These are phyloP conservation scores for Cheilosia grossa DNA, from an alignment of 2,888 invertebrate genomes.

Conservation along the genomic window DNA sequence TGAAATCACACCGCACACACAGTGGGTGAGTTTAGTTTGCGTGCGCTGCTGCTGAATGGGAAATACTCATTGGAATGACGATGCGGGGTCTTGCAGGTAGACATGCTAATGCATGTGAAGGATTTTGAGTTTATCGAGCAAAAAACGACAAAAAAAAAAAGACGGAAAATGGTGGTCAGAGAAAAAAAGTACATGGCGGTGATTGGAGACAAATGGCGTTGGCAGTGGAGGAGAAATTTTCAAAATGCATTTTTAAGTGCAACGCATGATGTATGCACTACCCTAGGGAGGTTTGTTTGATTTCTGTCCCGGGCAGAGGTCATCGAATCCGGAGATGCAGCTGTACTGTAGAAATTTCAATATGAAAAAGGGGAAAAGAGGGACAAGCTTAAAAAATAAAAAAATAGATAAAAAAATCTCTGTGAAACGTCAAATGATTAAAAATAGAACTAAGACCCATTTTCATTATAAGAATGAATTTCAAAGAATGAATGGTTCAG, in stretches of 20 bases:
- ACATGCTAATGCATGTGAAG: slow-evolving; percentile 71
- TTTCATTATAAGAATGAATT: too few relatives aligned
- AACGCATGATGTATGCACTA: not conserved
- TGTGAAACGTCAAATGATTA: too few relatives aligned
- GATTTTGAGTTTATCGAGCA: slow-evolving; percentile 60
- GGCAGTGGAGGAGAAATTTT: slow-evolving; percentile 10
- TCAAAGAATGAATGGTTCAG: too few relatives aligned
- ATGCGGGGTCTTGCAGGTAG: slow-evolving; percentile 62
- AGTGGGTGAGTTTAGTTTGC: slow-evolving; percentile 62
- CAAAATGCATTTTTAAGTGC: slow-evolving; percentile 11
- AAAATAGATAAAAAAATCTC: too few relatives aligned
- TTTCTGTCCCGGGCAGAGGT: not conserved
- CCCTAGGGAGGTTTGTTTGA: not conserved
- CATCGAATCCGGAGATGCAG: too few relatives aligned
- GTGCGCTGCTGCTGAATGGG: slow-evolving; percentile 42
- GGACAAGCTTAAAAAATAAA: too few relatives aligned
- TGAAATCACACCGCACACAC: slow-evolving; percentile 72
- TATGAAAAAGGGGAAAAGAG: too few relatives aligned
- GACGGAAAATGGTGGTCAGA: slow-evolving; percentile 26
- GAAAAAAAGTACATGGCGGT: slow-evolving; percentile 32
- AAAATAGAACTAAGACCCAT: too few relatives aligned
- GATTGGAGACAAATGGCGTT: slow-evolving; percentile 50
- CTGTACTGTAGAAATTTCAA: too few relatives aligned
- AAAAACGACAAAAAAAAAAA: slow-evolving; percentile 17
- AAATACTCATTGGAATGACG: slow-evolving; percentile 49